These are phyloP conservation scores for Cataglyphis albicans DNA, from an alignment of 2,888 invertebrate genomes.

Conservation along the genomic window DNA sequence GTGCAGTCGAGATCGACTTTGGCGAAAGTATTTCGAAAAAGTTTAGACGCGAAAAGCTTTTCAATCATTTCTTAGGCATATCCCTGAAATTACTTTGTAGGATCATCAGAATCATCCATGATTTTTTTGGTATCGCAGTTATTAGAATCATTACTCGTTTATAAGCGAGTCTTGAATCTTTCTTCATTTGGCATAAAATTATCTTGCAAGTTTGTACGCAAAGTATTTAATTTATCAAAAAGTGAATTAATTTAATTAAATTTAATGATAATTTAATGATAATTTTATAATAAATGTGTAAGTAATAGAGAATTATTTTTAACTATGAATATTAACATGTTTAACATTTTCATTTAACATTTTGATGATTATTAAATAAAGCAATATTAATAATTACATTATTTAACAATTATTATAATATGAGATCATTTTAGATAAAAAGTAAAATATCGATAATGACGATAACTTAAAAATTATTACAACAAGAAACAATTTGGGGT, in stretches of 20 bases:
- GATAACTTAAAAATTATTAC: not conserved
- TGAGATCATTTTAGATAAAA: not conserved
- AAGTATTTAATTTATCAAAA: not conserved
- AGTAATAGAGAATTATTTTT: not conserved
- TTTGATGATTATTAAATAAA: not conserved
- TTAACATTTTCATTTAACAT: not conserved
- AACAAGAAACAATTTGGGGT: not conserved
- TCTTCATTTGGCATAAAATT: not conserved
- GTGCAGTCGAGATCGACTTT: constrained; percentile 15
- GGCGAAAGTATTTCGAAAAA: constrained; percentile 25
- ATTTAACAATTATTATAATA: not conserved
- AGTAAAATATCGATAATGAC: not conserved
- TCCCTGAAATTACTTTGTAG: not conserved
- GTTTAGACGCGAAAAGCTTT: not conserved
- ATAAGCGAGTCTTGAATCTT: not conserved
- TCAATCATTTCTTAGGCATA: not conserved
- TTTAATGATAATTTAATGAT: not conserved
- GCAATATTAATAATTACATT: not conserved
- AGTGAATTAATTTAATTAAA: not conserved
- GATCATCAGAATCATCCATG: not conserved
- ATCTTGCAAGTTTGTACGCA: not conserved
- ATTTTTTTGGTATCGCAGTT: not conserved
- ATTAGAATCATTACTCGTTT: not conserved
- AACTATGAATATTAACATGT: not conserved
- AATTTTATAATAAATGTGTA: not conserved